phyloP scores from a whole-genome alignment of 2,888 invertebrate species.

The Petrophora chlorosata region DNA sequence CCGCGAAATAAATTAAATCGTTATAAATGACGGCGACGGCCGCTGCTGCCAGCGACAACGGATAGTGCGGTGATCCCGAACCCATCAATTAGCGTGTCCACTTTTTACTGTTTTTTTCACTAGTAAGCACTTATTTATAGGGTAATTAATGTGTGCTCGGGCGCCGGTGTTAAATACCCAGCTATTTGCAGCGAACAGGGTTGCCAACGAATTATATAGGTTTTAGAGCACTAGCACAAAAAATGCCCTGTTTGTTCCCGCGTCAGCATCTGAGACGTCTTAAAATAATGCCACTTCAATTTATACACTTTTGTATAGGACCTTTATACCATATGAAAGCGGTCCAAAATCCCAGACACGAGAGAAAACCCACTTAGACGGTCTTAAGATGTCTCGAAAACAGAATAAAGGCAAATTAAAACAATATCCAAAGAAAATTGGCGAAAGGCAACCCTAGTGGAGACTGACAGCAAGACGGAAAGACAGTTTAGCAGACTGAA shows the following conservation, averaged over 20 bases:
- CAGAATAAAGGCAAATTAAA: no score
- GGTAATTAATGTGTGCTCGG: conserved; percentile 59
- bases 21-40: conserved; percentile 30
- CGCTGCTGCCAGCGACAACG: conserved; percentile 23
- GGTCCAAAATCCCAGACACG: no score
- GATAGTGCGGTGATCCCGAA: conserved; percentile 30
- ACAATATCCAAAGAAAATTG: background rate
- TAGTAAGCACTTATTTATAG: conserved; percentile 55
- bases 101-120: conserved; percentile 38
- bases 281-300: no score
- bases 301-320: no score
- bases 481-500: conserved; percentile 25
- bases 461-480: conserved; percentile 25
- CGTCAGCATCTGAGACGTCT: background rate
- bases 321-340: background rate
- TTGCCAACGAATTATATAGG: background rate
- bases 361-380: no score
- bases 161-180: conserved; percentile 44
- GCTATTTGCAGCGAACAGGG: conserved; percentile 45
- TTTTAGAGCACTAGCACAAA: background rate
- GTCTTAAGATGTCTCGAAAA: no score
- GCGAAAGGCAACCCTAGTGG: conserved; percentile 6
- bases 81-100: conserved; percentile 36
- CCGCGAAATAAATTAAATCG: conserved; percentile 29
- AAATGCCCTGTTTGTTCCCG: no score